phyloP scores from a whole-genome alignment of 2,797 vertebrate genomes.

The Valencia hispanica region DNA sequence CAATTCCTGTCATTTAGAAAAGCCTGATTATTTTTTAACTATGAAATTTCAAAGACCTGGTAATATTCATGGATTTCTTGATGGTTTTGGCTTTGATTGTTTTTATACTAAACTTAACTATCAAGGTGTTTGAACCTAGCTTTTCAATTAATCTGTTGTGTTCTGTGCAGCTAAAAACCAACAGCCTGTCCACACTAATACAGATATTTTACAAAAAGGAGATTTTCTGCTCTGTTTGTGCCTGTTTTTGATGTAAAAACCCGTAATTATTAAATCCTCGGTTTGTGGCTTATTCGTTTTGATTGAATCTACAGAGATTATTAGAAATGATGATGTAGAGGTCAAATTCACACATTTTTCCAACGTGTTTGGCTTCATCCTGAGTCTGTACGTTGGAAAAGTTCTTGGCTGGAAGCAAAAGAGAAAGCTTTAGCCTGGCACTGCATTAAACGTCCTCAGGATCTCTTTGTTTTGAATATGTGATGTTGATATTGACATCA shows the following conservation, averaged over 20 bases:
- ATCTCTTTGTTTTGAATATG: neutral
- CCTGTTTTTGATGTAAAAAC: neutral
- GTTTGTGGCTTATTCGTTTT: neutral
- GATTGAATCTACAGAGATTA: neutral
- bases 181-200: too few relatives aligned
- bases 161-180: neutral
- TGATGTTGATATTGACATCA: neutral
- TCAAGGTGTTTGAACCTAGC: neutral
- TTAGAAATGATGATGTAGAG: neutral
- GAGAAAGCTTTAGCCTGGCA: neutral
- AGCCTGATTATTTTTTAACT: neutral
- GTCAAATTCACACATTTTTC: neutral
- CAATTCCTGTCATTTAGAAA: neutral
- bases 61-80: too few relatives aligned
- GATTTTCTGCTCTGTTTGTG: neutral
- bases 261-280: neutral
- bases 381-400: neutral
- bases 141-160: neutral
- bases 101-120: neutral
- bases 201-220: neutral
- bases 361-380: neutral
- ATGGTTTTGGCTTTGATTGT: neutral
- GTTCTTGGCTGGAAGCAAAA: neutral
- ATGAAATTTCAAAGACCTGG: neutral
- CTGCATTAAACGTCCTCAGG: neutral